Conservation (phyloP, 2,797 vertebrate genomes). For the Oreonectes daqikongensis region DNA sequence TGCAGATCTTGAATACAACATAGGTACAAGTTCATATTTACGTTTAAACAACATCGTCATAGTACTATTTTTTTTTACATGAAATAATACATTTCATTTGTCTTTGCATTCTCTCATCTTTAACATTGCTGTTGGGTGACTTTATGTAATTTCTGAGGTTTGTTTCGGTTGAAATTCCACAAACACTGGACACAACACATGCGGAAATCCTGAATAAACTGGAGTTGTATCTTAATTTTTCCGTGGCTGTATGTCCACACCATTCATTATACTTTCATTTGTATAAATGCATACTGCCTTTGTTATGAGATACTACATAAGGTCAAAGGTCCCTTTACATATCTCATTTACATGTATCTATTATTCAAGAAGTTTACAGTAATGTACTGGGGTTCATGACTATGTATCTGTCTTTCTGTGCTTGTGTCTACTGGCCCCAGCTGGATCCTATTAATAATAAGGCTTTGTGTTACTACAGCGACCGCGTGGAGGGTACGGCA, state of each 20-base stretch:
- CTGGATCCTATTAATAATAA: slow-evolving; percentile 64
- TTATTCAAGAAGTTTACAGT: slow-evolving; percentile 64
- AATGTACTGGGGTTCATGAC: slow-evolving; percentile 59
- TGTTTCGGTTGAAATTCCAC: too few species aligned
- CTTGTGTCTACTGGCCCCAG: slow-evolving; percentile 60
- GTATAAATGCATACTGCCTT: slow-evolving; percentile 30
- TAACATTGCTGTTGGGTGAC: too few species aligned
- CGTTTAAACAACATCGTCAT: too few species aligned
- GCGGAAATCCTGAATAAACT: too few species aligned
- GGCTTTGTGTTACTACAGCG: slow-evolving; percentile 34
- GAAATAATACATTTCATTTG: too few species aligned
- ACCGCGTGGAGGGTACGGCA: slow-evolving; percentile 54
- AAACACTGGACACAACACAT: too few species aligned
- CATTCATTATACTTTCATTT: slow-evolving; percentile 51
- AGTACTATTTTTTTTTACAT: too few species aligned
- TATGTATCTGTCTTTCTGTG: slow-evolving; percentile 57
- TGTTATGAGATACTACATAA: slow-evolving; percentile 51
- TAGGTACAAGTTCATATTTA: too few species aligned
- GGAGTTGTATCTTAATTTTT: too few species aligned
- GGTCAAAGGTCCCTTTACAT: slow-evolving; percentile 52
- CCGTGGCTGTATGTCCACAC: slow-evolving; percentile 3
- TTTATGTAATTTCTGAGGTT: too few species aligned
- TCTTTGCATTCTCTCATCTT: too few species aligned
- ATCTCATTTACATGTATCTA: slow-evolving; percentile 62
- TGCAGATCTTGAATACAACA: too few species aligned